phyloP scores from a whole-genome alignment of 2,797 vertebrate genomes.

The Pagetopsis macropterus region DNA sequence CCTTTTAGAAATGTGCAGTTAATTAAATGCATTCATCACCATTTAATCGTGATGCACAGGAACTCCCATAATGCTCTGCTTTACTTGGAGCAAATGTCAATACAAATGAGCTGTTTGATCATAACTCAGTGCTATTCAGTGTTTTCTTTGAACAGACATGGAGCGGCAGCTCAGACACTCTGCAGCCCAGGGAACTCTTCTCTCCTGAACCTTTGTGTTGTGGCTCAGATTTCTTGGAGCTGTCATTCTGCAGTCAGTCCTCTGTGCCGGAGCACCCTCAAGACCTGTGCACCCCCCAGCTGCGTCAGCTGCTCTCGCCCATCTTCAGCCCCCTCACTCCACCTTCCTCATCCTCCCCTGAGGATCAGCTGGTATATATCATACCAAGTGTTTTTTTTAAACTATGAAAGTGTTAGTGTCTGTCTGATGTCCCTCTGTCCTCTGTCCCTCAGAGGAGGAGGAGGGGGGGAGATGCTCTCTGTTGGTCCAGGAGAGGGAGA shows the following conservation, averaged over 20 bases:
- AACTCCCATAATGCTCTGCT: no score
- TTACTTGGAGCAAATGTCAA: no score
- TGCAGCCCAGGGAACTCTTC: no score
- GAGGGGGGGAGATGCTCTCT: conserved; percentile 78
- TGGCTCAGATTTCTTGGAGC: conserved; percentile 62
- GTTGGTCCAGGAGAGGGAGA: conserved; percentile 66
- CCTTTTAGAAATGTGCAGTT: no score
- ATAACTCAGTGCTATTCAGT: no score
- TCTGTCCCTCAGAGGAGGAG: conserved; percentile 63
- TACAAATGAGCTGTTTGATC: no score
- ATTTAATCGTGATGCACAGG: no score
- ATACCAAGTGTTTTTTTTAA: not conserved
- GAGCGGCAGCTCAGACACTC: no score
- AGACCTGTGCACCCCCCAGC: conserved; percentile 86
- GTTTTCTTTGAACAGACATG: no score
- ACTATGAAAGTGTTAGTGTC: fast-evolving
- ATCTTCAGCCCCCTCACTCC: conserved; percentile 80
- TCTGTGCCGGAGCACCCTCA: conserved; percentile 79
- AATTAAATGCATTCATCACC: no score
- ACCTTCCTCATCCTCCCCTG: conserved; percentile 16
- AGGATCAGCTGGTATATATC: conserved; percentile 28
- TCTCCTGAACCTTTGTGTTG: no score
- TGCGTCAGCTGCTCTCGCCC: conserved; percentile 85
- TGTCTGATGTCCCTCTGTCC: not conserved
- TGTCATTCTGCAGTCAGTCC: conserved; percentile 69